A percentile compares a stretch with the other conserved stretches of the same genome.
Conservation (phyloP, 2,888 invertebrate genomes). For the Cephalotes varians region DNA sequence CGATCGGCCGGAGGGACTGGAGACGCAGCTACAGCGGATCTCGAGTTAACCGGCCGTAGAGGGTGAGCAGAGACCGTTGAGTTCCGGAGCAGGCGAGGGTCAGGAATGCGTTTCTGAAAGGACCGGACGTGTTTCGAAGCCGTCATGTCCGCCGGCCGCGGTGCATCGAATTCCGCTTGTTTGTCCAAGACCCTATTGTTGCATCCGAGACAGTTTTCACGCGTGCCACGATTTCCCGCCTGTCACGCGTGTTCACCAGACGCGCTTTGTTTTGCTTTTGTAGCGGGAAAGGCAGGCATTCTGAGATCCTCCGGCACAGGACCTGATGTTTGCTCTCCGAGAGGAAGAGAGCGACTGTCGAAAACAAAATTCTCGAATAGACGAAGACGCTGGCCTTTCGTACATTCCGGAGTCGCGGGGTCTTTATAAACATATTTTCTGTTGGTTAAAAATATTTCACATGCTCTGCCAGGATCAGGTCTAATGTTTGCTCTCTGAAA, state of each 20-base stretch:
- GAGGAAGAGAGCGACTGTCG: neutral
- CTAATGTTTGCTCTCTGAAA: slow-evolving; percentile 7
- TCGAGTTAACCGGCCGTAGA: slow-evolving; percentile 14
- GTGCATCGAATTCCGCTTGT: slow-evolving; percentile 38
- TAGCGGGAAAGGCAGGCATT: slow-evolving; percentile 4
- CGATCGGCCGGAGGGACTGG: slow-evolving; percentile 33
- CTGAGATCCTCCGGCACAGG: slow-evolving; percentile 5
- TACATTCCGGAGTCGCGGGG: slow-evolving; percentile 12
- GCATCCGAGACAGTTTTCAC: slow-evolving; percentile 13
- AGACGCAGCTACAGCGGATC: slow-evolving; percentile 53
- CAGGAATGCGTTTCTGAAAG: slow-evolving; percentile 65
- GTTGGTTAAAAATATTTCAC: slow-evolving; percentile 3
- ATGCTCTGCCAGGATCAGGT: neutral
- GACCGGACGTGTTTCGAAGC: slow-evolving; percentile 17
- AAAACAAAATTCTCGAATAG: slow-evolving; percentile 42
- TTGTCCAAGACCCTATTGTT: slow-evolving; percentile 22
- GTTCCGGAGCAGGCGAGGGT: slow-evolving; percentile 58
- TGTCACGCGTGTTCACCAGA: neutral
- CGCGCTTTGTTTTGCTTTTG: neutral
- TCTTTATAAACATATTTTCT: slow-evolving; percentile 35
- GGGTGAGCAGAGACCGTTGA: slow-evolving; percentile 57
- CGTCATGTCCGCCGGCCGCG: neutral
- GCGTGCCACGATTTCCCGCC: slow-evolving; percentile 35
- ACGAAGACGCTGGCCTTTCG: neutral
- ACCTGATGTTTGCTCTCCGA: slow-evolving; percentile 21